These are phyloP conservation scores for Mallotus villosus DNA, from an alignment of 2,797 vertebrate species.

Conservation along the genomic window DNA sequence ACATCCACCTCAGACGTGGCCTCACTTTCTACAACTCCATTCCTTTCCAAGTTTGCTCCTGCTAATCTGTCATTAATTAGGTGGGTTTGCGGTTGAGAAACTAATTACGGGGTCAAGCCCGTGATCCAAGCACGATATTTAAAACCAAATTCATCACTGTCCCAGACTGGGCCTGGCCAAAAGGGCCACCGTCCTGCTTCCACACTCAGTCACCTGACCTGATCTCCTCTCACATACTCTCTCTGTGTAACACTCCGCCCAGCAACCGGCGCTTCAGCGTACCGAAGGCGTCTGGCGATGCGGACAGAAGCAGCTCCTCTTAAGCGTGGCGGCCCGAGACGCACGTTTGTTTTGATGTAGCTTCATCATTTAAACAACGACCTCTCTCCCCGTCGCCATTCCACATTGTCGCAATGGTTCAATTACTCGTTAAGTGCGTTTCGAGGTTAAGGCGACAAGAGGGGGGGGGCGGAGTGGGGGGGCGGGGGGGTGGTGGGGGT, in stretches of 20 bases:
- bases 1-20: constrained; percentile 21
- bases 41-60: constrained; percentile 36
- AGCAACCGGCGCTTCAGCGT: constrained; percentile 26
- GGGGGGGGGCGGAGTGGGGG: too few relatives aligned
- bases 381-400: constrained; percentile 4
- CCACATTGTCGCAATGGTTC: constrained; percentile 20
- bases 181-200: constrained; percentile 22
- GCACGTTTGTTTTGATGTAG: constrained; percentile 28
- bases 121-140: constrained; percentile 38
- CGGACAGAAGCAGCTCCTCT: constrained; percentile 13
- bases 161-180: constrained; percentile 16
- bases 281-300: constrained; percentile 21
- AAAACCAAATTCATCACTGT: constrained; percentile 43
- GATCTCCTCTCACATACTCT: constrained; percentile 24
- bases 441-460: constrained; percentile 28
- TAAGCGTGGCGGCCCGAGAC: neutral
- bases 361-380: constrained; percentile 29
- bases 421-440: constrained; percentile 33
- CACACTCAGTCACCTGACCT: constrained; percentile 16
- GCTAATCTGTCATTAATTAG: constrained; percentile 58
- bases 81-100: constrained; percentile 34
- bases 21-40: constrained; percentile 34
- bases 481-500: too few relatives aligned
- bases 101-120: constrained; percentile 53
- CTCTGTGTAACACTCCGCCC: constrained; percentile 6